Base-by-base conservation (phyloP, 2,797 vertebrate genomes). In the Thalassophryne amazonica region DNA sequence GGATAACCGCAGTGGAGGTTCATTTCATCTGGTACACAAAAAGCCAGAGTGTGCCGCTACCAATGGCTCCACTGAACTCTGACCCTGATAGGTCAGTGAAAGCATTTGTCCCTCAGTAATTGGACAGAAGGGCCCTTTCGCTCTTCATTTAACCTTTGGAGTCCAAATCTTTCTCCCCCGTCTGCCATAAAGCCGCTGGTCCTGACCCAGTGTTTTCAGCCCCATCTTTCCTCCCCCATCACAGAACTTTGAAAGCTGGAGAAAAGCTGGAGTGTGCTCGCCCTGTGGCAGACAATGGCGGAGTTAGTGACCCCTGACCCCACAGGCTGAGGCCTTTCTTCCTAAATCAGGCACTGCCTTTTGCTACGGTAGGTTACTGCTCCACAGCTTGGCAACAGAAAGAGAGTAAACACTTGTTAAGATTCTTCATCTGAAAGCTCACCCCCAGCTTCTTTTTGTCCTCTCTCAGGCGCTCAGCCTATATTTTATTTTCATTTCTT, bases 111-210 rank as follows among this genome's bases (percentile, higher is more conserved):
- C 83, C 77, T 68, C 60, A 14, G 63, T 93, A 93, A 93, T 92
- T 92, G 91, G 90, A 93, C 92, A 93, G 91, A 93, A 93, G 91
- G 90, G 81, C 71, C 88, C 78, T 89, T 87, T 91, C 83, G 90
- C 89, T 88, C 88, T 84, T 91, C 85, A 90, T 90, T 92, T 92
- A 92, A 92, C 89, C 89, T 91, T 86, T 91, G 77, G 66, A 86
- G 72, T 76, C 79, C 61, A 60, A 81, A 81, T 85, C 87, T 84
- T 89, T 86, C 65, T 84, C 87, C 65, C 59, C 39, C 59, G 15
- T 50, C 79, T 53, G 69, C 73, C 73, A 88, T 88, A 93, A 92
- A 90, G 86, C 72, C 75, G 54, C 53, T 53, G 83, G 86, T 87
- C 89, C 89, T 90, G 87, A 91, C 91, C 91, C 83, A 87, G 84